These are phyloP conservation scores for Periplaneta americana DNA, from an alignment of 1,140 invertebrate species.

Conservation along the genomic window DNA sequence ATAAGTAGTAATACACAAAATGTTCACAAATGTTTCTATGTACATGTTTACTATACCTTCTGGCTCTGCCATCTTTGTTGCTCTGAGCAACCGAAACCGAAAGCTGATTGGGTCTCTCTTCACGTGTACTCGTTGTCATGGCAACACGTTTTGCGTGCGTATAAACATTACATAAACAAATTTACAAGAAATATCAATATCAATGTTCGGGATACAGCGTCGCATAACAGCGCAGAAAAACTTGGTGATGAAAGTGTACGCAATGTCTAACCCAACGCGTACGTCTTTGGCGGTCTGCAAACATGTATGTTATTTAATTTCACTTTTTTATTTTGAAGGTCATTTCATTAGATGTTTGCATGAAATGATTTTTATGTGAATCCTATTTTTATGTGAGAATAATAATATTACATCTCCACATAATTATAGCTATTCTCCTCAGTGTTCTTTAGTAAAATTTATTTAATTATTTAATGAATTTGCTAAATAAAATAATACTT, in stretches of 20 bases:
- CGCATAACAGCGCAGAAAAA: not conserved
- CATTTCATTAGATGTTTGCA: not conserved
- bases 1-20: not conserved
- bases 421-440: too few relatives aligned
- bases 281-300: conserved; percentile 14
- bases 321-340: not conserved
- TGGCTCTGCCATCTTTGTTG: conserved; percentile 17
- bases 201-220: not conserved
- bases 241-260: not conserved
- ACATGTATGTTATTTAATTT: conserved; percentile 12
- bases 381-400: not conserved
- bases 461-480: too few relatives aligned
- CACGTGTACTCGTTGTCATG: conserved; percentile 1
- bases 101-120: conserved; percentile 2
- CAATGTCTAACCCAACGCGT: conserved; percentile 8
- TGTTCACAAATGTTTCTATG: not conserved
- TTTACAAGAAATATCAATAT: not conserved
- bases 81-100: conserved; percentile 15
- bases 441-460: too few relatives aligned
- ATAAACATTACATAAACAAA: not conserved
- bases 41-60: conserved; percentile 14
- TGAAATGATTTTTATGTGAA: not conserved
- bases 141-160: not conserved
- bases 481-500: not conserved
- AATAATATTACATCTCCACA: too few relatives aligned